Conservation (phyloP, 2,888 invertebrate genomes). For the Melinaea marsaeus region DNA sequence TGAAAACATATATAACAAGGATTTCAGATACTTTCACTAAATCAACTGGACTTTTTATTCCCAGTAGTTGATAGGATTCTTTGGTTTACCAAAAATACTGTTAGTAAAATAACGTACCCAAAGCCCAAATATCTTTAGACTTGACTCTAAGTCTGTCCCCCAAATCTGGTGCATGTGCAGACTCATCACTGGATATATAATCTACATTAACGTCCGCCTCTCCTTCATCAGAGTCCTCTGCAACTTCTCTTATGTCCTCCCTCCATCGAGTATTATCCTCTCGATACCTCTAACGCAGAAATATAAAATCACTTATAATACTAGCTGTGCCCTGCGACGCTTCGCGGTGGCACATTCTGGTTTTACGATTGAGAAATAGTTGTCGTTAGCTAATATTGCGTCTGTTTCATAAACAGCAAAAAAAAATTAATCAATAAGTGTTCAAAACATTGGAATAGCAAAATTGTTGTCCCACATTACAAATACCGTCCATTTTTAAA, state of each 20-base stretch:
- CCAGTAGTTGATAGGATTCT: neutral
- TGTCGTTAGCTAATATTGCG: too few relatives aligned
- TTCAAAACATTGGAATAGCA: too few relatives aligned
- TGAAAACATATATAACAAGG: conserved; percentile 34
- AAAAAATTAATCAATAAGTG: too few relatives aligned
- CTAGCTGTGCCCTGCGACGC: too few relatives aligned
- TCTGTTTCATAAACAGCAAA: too few relatives aligned
- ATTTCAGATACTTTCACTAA: neutral
- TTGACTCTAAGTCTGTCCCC: conserved; percentile 63
- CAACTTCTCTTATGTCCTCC: conserved; percentile 59
- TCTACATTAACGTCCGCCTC: conserved; percentile 45
- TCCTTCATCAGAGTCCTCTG: conserved; percentile 63
- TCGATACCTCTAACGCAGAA: conserved; percentile 47
- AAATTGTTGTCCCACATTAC: too few relatives aligned
- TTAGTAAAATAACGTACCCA: conserved; percentile 46
- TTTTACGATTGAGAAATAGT: too few relatives aligned
- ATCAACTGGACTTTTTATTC: too few relatives aligned
- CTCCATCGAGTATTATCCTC: conserved; percentile 65
- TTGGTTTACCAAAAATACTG: neutral
- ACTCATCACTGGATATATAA: conserved; percentile 78
- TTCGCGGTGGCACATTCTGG: too few relatives aligned
- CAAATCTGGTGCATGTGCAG: conserved; percentile 68
- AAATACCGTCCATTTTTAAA: too few relatives aligned
- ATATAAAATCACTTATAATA: neutral
- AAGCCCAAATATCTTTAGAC: conserved; percentile 70